phyloP scores from a whole-genome alignment of 2,113 vertebrate species.

The Lophius piscatorius region DNA sequence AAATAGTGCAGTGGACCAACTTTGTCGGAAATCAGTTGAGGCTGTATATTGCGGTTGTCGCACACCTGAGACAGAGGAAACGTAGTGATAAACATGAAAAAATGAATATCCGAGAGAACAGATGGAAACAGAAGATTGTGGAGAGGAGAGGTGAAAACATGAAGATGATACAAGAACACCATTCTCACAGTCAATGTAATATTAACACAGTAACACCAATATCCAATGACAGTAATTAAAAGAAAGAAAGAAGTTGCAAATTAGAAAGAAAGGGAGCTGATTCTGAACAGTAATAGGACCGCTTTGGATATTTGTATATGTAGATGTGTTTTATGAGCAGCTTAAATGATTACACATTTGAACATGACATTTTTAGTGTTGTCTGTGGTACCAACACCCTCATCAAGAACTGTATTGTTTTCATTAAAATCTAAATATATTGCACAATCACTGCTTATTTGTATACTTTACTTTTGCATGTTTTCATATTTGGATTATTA shows the following conservation, averaged over 20 bases:
- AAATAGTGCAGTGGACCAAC: neutral
- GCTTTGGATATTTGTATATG: conserved; percentile 25
- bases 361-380: conserved; percentile 33
- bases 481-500: too few relatives aligned
- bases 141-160: neutral
- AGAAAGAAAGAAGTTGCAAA: too few relatives aligned
- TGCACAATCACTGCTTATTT: too few relatives aligned
- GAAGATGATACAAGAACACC: neutral
- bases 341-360: conserved; percentile 44
- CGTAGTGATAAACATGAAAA: conserved; percentile 18
- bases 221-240: too few relatives aligned
- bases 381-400: conserved; percentile 41
- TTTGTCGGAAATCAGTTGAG: conserved; percentile 8
- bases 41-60: neutral
- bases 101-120: neutral
- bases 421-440: too few relatives aligned
- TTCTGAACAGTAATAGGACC: too few relatives aligned
- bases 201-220: too few relatives aligned
- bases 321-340: conserved; percentile 28
- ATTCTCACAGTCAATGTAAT: too few relatives aligned
- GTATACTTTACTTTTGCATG: too few relatives aligned
- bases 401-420: too few relatives aligned
- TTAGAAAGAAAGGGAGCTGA: too few relatives aligned
- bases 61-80: conserved; percentile 23
- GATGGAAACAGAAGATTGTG: conserved; percentile 2